Evolutionary conservation across 2,888 invertebrate genomes (phyloP).

Genomic region (Hirtodrosophila histrioides): DNA sequence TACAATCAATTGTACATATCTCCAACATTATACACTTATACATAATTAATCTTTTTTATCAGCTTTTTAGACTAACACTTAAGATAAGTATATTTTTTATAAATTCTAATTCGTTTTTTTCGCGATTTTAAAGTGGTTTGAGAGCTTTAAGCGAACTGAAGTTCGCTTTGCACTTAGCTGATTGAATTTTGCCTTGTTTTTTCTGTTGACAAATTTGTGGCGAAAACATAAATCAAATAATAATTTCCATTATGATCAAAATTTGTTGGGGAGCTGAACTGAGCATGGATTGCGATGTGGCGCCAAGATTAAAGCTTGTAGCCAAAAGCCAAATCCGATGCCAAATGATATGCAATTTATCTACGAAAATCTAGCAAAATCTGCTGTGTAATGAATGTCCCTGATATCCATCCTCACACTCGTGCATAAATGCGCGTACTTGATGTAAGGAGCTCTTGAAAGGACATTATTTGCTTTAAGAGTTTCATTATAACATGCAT

Average conservation of each 20-base stretch:
- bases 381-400: slow-evolving; percentile 74
- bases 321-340: slow-evolving; percentile 63
- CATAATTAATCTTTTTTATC: too few species aligned
- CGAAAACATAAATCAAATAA: slow-evolving; percentile 45
- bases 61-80: too few species aligned
- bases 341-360: slow-evolving; percentile 78
- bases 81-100: too few species aligned
- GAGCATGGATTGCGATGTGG: slow-evolving; percentile 27
- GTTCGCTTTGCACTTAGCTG: slow-evolving; percentile 26
- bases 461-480: slow-evolving; percentile 76
- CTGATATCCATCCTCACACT: slow-evolving; percentile 42
- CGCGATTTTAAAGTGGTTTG: too few species aligned
- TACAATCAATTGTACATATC: too few species aligned
- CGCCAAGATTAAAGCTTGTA: slow-evolving; percentile 10
- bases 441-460: slow-evolving; percentile 9
- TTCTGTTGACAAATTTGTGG: slow-evolving; percentile 1
- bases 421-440: slow-evolving; percentile 30
- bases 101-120: too few species aligned
- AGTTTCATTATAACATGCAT: slow-evolving; percentile 79
- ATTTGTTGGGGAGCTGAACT: slow-evolving; percentile 1
- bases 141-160: not conserved
- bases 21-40: too few species aligned
- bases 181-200: slow-evolving; percentile 28
- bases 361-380: slow-evolving; percentile 69
- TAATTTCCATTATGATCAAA: slow-evolving; percentile 40